These are phyloP conservation scores for Epinephelus moara DNA, from an alignment of 2,113 vertebrate species.

Conservation along the genomic window DNA sequence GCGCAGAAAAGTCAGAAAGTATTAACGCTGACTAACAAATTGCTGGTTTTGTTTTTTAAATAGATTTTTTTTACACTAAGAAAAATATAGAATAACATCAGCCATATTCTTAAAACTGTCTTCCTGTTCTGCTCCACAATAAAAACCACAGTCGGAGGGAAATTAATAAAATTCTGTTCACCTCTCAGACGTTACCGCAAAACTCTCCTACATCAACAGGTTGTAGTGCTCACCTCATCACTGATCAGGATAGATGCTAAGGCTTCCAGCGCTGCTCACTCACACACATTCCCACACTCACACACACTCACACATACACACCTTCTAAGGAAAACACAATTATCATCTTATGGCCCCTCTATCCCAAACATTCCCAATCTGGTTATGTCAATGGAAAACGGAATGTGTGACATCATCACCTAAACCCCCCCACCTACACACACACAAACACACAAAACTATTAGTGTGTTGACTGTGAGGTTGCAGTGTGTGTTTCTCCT, in stretches of 20 bases:
- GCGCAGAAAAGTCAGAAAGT: too few relatives aligned
- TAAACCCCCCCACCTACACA: conserved; percentile 40
- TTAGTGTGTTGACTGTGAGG: conserved; percentile 63
- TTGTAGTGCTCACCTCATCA: neutral
- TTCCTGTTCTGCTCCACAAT: neutral
- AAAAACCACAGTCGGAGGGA: neutral
- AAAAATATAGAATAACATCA: neutral
- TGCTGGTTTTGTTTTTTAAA: neutral
- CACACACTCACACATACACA: conserved; percentile 32
- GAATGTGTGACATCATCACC: conserved; percentile 77
- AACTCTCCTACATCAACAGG: neutral
- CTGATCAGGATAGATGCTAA: neutral
- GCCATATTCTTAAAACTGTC: neutral
- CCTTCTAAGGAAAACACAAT: conserved; percentile 73
- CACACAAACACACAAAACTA: conserved; percentile 50
- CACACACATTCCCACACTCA: neutral
- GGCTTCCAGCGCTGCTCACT: conserved; percentile 8
- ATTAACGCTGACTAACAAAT: neutral
- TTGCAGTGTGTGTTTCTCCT: conserved; percentile 61
- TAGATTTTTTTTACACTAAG: neutral
- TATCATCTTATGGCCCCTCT: conserved; percentile 70
- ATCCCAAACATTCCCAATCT: conserved; percentile 72
- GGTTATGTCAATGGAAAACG: conserved; percentile 78
- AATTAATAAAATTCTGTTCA: neutral
- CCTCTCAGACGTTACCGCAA: neutral